Conservation (phyloP, 2,888 invertebrate genomes). For the Plebejus anna region DNA sequence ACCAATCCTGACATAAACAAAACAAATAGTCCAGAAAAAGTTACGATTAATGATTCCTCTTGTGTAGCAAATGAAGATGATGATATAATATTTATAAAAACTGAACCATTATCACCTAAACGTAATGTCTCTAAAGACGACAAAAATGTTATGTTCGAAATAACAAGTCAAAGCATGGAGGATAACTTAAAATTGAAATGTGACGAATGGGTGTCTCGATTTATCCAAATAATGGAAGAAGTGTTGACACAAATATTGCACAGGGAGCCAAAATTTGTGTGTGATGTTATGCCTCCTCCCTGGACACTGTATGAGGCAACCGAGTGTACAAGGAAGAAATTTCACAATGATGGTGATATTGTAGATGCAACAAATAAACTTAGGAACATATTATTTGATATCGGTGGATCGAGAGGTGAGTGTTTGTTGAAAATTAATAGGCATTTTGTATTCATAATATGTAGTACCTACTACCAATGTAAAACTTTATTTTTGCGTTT, state of each 20-base stretch:
- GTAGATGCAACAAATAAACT: constrained; percentile 52
- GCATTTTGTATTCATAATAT: background rate
- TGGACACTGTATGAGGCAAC: constrained; percentile 62
- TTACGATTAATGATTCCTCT: background rate
- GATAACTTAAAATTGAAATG: constrained; percentile 51
- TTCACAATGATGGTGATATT: constrained; percentile 43
- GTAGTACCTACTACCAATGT: background rate
- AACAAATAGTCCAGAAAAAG: background rate
- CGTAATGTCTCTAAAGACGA: constrained; percentile 16
- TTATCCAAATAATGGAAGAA: constrained; percentile 69
- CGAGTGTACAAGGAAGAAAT: constrained; percentile 55
- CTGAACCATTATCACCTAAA: background rate
- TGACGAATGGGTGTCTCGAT: constrained; percentile 66
- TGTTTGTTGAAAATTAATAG: constrained; percentile 11
- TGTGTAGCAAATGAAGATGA: background rate
- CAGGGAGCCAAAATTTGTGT: constrained; percentile 44
- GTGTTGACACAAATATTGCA: constrained; percentile 55
- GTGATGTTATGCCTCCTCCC: constrained; percentile 51
- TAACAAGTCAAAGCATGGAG: constrained; percentile 51
- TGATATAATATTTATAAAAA: background rate
- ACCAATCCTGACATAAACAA: background rate
- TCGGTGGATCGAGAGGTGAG: constrained; percentile 54
- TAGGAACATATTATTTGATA: constrained; percentile 46
- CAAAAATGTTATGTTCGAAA: constrained; percentile 50
- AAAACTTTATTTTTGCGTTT: constrained; percentile 39